phyloP scores from a whole-genome alignment of 2,113 vertebrate species.

The Perccottus glenii region DNA sequence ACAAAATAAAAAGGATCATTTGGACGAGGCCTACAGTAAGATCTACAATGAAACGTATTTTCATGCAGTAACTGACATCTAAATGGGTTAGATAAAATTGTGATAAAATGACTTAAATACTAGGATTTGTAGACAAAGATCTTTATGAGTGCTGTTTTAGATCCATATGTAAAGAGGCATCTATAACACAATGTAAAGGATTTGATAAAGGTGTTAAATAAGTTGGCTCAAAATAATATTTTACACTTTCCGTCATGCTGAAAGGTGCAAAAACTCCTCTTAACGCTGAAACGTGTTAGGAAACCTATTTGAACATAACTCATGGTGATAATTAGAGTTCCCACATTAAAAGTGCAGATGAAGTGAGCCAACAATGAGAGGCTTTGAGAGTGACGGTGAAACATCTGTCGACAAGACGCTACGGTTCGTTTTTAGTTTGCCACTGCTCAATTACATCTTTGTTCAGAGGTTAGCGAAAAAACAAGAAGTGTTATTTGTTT shows the following conservation, averaged over 20 bases:
- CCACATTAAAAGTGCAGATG: conserved; percentile 82
- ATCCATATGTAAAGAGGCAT: background rate
- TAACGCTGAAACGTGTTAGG: conserved; percentile 69
- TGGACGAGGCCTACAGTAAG: no score
- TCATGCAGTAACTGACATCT: no score
- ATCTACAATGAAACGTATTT: no score
- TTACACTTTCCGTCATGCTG: conserved; percentile 40
- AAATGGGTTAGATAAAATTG: no score
- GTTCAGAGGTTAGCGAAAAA: background rate
- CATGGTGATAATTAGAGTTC: conserved; percentile 91
- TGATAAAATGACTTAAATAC: no score
- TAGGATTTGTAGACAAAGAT: no score
- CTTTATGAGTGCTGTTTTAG: background rate
- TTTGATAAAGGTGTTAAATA: conserved; percentile 21
- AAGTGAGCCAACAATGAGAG: conserved; percentile 84
- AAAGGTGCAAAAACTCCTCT: conserved; percentile 49
- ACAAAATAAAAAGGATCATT: no score
- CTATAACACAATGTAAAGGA: conserved; percentile 18
- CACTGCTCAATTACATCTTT: background rate
- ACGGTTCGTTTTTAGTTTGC: conserved; percentile 5
- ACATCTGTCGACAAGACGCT: conserved; percentile 46
- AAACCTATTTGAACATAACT: conserved; percentile 84
- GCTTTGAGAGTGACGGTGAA: conserved; percentile 37
- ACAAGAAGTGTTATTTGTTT: background rate
- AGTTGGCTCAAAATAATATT: conserved; percentile 53